Percentiles rank a stretch among this genome's conserved stretches.
Evolutionary conservation across 2,888 invertebrate species (phyloP).

Genomic region (Megamerina dolium): DNA sequence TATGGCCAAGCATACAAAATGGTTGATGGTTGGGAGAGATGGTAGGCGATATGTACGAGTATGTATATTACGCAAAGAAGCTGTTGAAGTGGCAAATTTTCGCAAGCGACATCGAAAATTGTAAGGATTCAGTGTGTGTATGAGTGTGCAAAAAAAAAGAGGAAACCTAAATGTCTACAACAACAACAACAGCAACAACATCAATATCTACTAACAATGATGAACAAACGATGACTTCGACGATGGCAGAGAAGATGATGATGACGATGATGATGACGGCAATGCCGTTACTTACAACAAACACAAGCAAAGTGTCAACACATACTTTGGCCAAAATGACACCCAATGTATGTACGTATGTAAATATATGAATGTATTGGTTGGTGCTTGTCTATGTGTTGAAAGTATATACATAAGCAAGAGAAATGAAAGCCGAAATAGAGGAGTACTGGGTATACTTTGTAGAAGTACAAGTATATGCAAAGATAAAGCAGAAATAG

Average conservation of each 20-base stretch:
- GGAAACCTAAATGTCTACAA: slow-evolving; percentile 7
- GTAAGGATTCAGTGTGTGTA: no score
- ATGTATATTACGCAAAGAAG: slow-evolving; percentile 48
- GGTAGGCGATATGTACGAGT: no score
- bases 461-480: no score
- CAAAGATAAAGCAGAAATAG: no score
- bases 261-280: slow-evolving; percentile 10
- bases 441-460: no score
- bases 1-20: no score
- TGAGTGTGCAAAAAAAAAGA: background rate
- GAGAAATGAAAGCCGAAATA: no score
- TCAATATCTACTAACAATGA: background rate
- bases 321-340: slow-evolving; percentile 43
- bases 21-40: no score
- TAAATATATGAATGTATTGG: background rate
- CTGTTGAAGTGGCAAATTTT: slow-evolving; percentile 49
- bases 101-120: slow-evolving; percentile 41
- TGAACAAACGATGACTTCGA: background rate
- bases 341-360: slow-evolving; percentile 22
- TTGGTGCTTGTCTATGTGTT: background rate
- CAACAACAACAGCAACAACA: slow-evolving; percentile 5
- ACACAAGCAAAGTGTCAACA: slow-evolving; percentile 48
- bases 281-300: slow-evolving; percentile 45
- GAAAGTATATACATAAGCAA: background rate
- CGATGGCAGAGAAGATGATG: background rate